phyloP scores from a whole-genome alignment of 2,797 vertebrate genomes.

The Selene dorsalis region DNA sequence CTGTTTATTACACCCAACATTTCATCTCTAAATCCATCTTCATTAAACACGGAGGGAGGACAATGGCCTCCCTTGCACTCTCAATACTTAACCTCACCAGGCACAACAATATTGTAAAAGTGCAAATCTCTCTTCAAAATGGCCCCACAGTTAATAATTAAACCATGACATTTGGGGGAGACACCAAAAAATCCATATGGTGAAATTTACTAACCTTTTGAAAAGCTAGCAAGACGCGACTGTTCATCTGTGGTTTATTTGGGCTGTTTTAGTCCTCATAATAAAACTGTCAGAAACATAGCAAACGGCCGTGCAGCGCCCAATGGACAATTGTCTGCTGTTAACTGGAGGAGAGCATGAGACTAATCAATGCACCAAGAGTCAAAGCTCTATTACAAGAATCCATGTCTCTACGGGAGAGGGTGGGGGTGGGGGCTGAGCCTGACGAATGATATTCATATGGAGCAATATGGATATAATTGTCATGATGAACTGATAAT shows the following conservation, averaged over 20 bases:
- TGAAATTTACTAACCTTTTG: conserved; percentile 86
- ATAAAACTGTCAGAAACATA: conserved; percentile 83
- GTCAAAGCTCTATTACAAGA: conserved; percentile 71
- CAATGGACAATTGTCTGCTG: conserved; percentile 71
- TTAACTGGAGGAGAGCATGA: conserved; percentile 61
- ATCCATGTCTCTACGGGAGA: conserved; percentile 27
- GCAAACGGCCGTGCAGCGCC: conserved; percentile 48
- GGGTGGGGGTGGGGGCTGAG: background rate
- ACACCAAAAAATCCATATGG: conserved; percentile 85
- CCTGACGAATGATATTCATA: conserved; percentile 78
- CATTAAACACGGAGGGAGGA: conserved; percentile 79
- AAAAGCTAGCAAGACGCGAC: conserved; percentile 66
- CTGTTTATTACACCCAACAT: conserved; percentile 77
- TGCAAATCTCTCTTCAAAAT: conserved; percentile 80
- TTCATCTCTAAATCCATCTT: conserved; percentile 85
- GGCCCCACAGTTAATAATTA: conserved; percentile 86
- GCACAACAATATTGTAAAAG: conserved; percentile 81
- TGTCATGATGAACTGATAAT: conserved; percentile 76
- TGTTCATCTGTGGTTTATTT: conserved; percentile 77
- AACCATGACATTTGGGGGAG: conserved; percentile 84
- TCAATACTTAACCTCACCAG: conserved; percentile 83
- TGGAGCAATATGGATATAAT: conserved; percentile 78
- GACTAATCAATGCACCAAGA: conserved; percentile 76
- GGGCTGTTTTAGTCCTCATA: conserved; percentile 72
- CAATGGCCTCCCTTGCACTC: conserved; percentile 77